Evolutionary conservation across 2,113 vertebrate species (phyloP).

Genomic region (Hypomesus transpacificus): DNA sequence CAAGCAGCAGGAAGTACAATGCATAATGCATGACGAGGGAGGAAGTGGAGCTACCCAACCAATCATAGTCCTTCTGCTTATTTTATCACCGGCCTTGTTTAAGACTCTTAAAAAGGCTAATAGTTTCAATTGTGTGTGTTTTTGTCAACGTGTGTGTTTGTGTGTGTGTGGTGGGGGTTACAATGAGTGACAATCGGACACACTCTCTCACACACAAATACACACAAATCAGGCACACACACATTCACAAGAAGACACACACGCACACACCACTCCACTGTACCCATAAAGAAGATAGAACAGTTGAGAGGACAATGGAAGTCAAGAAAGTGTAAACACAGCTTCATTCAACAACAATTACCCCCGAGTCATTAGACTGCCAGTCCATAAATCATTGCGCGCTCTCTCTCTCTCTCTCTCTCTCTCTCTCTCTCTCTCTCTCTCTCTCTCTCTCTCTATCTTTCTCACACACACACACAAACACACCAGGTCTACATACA

Average conservation of each 20-base stretch:
- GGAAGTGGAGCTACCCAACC: background rate
- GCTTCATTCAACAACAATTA: conserved; percentile 37
- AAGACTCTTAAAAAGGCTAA: background rate
- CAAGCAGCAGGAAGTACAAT: background rate
- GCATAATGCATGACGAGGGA: background rate
- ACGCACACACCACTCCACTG: background rate
- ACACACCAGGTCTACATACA: conserved; percentile 1
- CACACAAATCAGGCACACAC: too few relatives aligned
- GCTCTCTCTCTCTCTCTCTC: conserved; percentile 10
- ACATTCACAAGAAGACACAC: background rate
- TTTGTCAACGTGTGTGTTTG: background rate
- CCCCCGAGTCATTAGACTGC: conserved; percentile 17
- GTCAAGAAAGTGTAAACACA: conserved; percentile 39
- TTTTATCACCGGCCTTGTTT: conserved; percentile 1
- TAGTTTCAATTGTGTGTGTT: conserved; percentile 13
- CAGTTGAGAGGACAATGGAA: conserved; percentile 5
- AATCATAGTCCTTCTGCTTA: background rate
- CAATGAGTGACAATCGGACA: too few relatives aligned
- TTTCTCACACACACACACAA: conserved; percentile 4
- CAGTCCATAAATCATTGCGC: conserved; percentile 43
- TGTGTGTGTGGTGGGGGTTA: background rate
- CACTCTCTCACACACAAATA: too few relatives aligned
- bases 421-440: conserved; percentile 6
- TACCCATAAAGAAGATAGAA: background rate
- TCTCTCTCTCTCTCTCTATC: conserved; percentile 5